phyloP scores from a whole-genome alignment of 2,888 invertebrate species.

The Drosophila nigricruria region DNA sequence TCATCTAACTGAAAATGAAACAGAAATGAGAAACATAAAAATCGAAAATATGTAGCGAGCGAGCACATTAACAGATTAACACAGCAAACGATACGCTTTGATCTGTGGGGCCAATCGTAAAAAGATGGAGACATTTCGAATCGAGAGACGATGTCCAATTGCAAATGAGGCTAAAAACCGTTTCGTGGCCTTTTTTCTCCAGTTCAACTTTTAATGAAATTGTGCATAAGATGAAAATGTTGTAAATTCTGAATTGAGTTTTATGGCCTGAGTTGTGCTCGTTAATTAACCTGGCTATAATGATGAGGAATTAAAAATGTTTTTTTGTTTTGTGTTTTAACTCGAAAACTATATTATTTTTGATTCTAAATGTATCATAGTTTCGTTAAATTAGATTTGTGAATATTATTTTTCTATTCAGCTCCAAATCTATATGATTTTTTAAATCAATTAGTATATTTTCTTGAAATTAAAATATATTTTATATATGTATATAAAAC shows the following conservation, averaged over 20 bases:
- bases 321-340: background rate
- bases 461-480: too few relatives aligned
- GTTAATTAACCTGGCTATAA: slow-evolving; percentile 6
- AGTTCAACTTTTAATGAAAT: background rate
- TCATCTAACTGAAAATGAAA: slow-evolving; percentile 23
- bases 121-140: slow-evolving; percentile 36
- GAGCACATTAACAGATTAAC: slow-evolving; percentile 45
- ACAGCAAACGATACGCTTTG: slow-evolving; percentile 35
- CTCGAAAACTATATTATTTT: background rate
- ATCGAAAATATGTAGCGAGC: slow-evolving; percentile 18
- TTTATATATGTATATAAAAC: too few relatives aligned
- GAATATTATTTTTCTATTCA: background rate
- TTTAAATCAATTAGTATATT: too few relatives aligned
- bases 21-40: slow-evolving; percentile 19
- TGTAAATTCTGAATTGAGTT: slow-evolving; percentile 2
- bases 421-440: background rate
- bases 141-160: background rate
- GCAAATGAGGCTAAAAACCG: slow-evolving; percentile 32
- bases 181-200: slow-evolving; percentile 6
- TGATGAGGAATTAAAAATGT: background rate
- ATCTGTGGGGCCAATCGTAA: slow-evolving; percentile 30
- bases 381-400: background rate
- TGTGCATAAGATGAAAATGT: background rate
- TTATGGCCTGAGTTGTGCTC: background rate
- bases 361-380: background rate